A percentile compares a stretch with the other conserved stretches of the same genome.
Conservation (phyloP, 2,797 vertebrate genomes). For the Danio tinwini region DNA sequence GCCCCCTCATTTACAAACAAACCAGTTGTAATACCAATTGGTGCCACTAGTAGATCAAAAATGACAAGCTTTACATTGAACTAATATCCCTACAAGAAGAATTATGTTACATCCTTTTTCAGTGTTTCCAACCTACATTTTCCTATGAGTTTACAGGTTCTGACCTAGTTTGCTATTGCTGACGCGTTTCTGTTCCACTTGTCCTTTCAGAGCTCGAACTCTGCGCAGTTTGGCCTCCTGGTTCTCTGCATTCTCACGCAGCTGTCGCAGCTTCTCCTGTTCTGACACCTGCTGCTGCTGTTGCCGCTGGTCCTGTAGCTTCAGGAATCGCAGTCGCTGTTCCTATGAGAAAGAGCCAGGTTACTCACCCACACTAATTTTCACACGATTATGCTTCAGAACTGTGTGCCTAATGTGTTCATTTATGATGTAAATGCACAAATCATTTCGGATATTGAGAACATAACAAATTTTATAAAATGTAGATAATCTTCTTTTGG, state of each 20-base stretch:
- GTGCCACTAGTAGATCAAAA: not conserved
- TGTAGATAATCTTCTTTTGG: not conserved
- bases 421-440: not conserved
- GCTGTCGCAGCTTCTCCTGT: constrained; percentile 86
- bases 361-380: not conserved
- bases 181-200: constrained; percentile 92
- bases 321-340: constrained; percentile 90
- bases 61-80: constrained; percentile 15
- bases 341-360: constrained; percentile 77
- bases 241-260: constrained; percentile 88
- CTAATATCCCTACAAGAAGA: constrained; percentile 3
- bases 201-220: constrained; percentile 89
- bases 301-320: constrained; percentile 89
- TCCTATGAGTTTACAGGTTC: constrained; percentile 47
- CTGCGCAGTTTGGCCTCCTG: constrained; percentile 93
- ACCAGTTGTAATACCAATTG: not conserved
- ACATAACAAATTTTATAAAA: not conserved
- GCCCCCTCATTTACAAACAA: not conserved
- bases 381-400: constrained; percentile 11
- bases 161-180: constrained; percentile 91
- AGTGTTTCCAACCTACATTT: not conserved
- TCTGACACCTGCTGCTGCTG: constrained; percentile 87
- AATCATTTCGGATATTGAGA: not conserved
- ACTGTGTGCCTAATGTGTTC: not conserved
- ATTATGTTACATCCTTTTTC: not conserved